These are phyloP conservation scores for Himalopsyche phryganea DNA, from an alignment of 1,140 invertebrate species.

Conservation along the genomic window DNA sequence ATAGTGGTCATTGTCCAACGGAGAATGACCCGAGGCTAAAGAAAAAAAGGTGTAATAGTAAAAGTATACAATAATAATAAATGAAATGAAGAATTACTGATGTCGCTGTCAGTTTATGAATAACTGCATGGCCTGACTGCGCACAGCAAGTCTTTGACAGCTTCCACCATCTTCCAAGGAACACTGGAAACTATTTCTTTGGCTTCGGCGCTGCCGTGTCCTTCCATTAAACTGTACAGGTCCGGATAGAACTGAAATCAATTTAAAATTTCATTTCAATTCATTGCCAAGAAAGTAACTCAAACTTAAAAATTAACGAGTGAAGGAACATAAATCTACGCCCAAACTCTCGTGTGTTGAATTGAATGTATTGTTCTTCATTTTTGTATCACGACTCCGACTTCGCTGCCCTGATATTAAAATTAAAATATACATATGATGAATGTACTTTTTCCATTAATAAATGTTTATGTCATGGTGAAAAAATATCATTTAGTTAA, in stretches of 20 bases:
- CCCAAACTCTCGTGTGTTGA: neutral
- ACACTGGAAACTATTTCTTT: conserved; percentile 12
- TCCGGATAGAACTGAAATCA: conserved; percentile 31
- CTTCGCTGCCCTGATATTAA: no score
- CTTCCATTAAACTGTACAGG: conserved; percentile 26
- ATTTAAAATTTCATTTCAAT: neutral
- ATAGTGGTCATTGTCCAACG: no score
- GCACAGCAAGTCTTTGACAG: conserved; percentile 27
- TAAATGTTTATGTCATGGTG: no score
- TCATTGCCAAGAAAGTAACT: neutral
- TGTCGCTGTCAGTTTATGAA: no score
- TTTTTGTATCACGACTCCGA: neutral
- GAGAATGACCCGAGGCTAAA: no score
- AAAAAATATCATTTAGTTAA: no score
- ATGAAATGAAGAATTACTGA: no score
- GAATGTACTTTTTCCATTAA: no score
- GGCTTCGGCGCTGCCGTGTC: conserved; percentile 16
- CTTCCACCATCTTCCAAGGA: conserved; percentile 25
- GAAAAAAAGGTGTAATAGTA: no score
- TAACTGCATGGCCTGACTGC: conserved; percentile 28
- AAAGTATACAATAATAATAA: no score
- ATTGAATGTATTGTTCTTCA: neutral
- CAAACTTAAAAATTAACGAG: neutral
- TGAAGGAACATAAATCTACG: neutral
- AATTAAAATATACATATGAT: no score